Conservation (phyloP, 2,888 invertebrate species). For the Drosophila testacea region DNA sequence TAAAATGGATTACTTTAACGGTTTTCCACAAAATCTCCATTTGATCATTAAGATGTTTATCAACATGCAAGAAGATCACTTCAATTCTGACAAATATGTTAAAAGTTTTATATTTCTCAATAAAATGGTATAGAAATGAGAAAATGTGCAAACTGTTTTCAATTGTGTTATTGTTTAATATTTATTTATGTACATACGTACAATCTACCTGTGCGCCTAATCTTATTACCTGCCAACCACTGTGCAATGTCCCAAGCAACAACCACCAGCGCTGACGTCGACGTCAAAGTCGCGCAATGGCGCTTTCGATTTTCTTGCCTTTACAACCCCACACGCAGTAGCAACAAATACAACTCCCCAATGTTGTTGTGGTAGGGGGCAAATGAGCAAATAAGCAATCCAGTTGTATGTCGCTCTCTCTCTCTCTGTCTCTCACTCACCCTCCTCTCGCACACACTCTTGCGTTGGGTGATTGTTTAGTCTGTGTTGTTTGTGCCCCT, state of each 20-base stretch:
- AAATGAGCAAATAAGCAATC: slow-evolving; percentile 52
- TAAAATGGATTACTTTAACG: too few species aligned
- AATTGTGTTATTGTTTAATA: not conserved
- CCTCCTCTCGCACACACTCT: not conserved
- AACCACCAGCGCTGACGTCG: slow-evolving; percentile 11
- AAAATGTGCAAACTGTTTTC: not conserved
- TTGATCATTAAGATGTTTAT: not conserved
- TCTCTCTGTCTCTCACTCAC: too few species aligned
- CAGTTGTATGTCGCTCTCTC: slow-evolving; percentile 28
- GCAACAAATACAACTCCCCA: slow-evolving; percentile 34
- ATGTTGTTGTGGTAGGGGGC: slow-evolving; percentile 28
- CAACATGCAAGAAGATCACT: not conserved
- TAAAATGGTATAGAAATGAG: too few species aligned
- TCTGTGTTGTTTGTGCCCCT: slow-evolving; percentile 23
- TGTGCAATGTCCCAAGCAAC: slow-evolving; percentile 50
- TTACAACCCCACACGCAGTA: slow-evolving; percentile 72
- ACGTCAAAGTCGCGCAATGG: slow-evolving; percentile 11
- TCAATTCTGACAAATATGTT: too few species aligned
- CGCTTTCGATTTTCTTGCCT: slow-evolving; percentile 70
- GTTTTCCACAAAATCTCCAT: too few species aligned
- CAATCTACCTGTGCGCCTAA: slow-evolving; percentile 8
- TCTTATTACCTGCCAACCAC: slow-evolving; percentile 41
- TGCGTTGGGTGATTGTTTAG: not conserved
- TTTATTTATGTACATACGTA: not conserved
- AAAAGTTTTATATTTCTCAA: too few species aligned